phyloP scores from a whole-genome alignment of 2,113 vertebrate species.

The Nibea albiflora region DNA sequence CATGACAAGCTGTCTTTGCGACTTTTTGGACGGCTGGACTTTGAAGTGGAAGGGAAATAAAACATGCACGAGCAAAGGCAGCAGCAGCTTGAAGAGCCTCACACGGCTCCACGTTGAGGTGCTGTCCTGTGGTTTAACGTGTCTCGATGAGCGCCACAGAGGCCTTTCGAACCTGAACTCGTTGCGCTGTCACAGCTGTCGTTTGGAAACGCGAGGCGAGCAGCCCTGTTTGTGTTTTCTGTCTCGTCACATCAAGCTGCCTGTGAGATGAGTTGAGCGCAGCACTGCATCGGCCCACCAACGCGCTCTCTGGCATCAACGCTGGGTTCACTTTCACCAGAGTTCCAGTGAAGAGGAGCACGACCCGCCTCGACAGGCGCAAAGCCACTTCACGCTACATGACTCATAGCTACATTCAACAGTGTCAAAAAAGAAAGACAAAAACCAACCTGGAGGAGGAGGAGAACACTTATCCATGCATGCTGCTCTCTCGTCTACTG shows the following conservation, averaged over 20 bases:
- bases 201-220: too few relatives aligned
- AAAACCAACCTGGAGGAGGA: conserved; percentile 45
- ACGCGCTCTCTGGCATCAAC: too few relatives aligned
- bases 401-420: not conserved
- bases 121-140: not conserved
- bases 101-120: not conserved
- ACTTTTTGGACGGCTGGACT: too few relatives aligned
- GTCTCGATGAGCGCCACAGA: not conserved
- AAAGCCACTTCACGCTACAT: not conserved
- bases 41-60: too few relatives aligned
- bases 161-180: not conserved
- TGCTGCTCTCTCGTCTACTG: conserved; percentile 32
- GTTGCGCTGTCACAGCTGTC: too few relatives aligned
- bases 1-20: too few relatives aligned
- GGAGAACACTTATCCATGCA: conserved; percentile 55
- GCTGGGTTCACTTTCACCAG: not conserved
- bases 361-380: not conserved
- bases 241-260: not conserved
- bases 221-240: too few relatives aligned
- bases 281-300: conserved; percentile 57
- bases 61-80: too few relatives aligned
- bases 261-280: conserved; percentile 1
- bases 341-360: not conserved
- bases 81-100: too few relatives aligned
- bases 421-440: not conserved